These are phyloP conservation scores for Cylas formicarius DNA, from an alignment of 1,140 invertebrate species.

Conservation along the genomic window DNA sequence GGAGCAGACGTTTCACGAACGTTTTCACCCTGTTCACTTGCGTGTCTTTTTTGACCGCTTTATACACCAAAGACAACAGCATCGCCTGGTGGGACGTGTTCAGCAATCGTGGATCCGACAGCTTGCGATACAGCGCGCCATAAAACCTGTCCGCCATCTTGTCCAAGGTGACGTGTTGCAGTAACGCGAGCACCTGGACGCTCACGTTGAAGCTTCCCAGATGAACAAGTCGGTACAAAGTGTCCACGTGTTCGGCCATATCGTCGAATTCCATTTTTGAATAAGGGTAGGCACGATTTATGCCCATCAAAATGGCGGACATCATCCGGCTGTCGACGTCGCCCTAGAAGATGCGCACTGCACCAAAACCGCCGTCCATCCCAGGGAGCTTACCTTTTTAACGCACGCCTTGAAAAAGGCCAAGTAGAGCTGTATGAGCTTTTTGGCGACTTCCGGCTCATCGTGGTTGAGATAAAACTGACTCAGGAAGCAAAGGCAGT, in stretches of 20 bases:
- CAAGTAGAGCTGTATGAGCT: constrained; percentile 87
- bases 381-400: constrained; percentile 59
- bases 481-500: constrained; percentile 85
- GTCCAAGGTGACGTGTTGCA: constrained; percentile 70
- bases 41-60: constrained; percentile 73
- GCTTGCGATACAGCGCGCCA: constrained; percentile 79
- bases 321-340: constrained; percentile 89
- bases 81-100: constrained; percentile 69
- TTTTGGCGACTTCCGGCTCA: constrained; percentile 69
- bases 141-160: constrained; percentile 67
- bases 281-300: constrained; percentile 82
- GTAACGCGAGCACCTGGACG: constrained; percentile 77
- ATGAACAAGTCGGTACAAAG: constrained; percentile 86
- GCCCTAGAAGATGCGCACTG: constrained; percentile 51
- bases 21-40: constrained; percentile 64
- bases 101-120: constrained; percentile 69
- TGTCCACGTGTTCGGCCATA: constrained; percentile 66
- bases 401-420: constrained; percentile 90
- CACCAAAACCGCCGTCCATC: too few relatives aligned
- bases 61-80: constrained; percentile 82
- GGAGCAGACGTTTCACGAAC: constrained; percentile 85
- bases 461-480: constrained; percentile 68
- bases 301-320: constrained; percentile 80
- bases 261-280: constrained; percentile 52
- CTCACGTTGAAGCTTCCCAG: constrained; percentile 73